These are phyloP conservation scores for Willowsia nigromaculata DNA, from an alignment of 2,888 invertebrate genomes.

Conservation along the genomic window DNA sequence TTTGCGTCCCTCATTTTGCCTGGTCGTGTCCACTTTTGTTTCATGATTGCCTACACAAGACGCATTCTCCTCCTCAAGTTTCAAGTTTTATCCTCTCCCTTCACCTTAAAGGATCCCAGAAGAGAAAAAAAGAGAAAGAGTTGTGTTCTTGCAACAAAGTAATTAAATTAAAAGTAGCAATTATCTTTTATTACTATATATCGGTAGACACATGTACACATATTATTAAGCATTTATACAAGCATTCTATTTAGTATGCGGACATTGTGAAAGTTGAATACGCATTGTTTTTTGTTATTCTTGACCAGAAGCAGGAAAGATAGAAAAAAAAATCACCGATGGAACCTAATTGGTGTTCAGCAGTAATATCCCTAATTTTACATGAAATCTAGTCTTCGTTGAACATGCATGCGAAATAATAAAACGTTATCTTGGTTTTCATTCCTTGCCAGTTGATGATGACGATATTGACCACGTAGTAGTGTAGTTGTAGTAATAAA, in stretches of 20 bases:
- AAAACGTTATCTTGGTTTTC: not conserved
- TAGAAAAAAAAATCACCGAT: not conserved
- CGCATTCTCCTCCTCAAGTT: not conserved
- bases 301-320: not conserved
- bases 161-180: constrained; percentile 11
- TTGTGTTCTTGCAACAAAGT: not conserved
- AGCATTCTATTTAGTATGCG: too few relatives aligned
- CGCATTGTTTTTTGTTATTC: not conserved
- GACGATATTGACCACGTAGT: not conserved
- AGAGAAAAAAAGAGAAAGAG: constrained; percentile 1
- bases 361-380: not conserved
- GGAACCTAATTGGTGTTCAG: not conserved
- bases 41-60: not conserved
- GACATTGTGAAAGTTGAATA: not conserved
- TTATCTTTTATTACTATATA: not conserved
- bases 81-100: not conserved
- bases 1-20: not conserved
- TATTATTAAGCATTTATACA: not conserved
- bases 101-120: constrained; percentile 18
- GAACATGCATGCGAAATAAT: too few relatives aligned
- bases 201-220: not conserved
- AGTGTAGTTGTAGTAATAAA: not conserved
- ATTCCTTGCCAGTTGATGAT: not conserved
- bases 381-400: constrained; percentile 17
- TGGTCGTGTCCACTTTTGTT: not conserved